Conservation (phyloP, 2,888 invertebrate species). For the Lobophora halterata region DNA sequence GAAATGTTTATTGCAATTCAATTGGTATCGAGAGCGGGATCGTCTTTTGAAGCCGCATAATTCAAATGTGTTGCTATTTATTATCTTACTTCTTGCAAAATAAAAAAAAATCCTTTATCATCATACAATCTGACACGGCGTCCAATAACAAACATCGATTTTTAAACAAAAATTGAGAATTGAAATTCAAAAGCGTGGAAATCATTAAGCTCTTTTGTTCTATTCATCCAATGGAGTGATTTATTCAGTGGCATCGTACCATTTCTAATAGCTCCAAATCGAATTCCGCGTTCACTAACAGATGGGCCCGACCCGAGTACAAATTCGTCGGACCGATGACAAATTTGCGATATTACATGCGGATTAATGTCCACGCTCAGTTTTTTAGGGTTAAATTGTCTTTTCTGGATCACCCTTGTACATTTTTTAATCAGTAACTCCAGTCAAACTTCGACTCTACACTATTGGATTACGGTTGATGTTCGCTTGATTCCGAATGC, state of each 20-base stretch:
- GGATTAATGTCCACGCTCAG: slow-evolving; percentile 77
- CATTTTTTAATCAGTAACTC: slow-evolving; percentile 27
- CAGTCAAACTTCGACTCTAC: slow-evolving; percentile 35
- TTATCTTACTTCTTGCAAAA: neutral
- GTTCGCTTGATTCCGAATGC: slow-evolving; percentile 23
- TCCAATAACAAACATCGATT: too few species aligned
- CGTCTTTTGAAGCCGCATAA: slow-evolving; percentile 4
- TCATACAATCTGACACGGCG: too few species aligned
- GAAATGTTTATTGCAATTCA: slow-evolving; percentile 34
- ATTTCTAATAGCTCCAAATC: slow-evolving; percentile 68
- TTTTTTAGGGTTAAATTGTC: slow-evolving; percentile 81
- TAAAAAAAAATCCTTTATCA: too few species aligned
- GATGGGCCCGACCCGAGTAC: slow-evolving; percentile 53
- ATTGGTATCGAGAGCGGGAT: slow-evolving; percentile 11
- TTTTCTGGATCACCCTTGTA: slow-evolving; percentile 59
- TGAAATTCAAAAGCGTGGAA: slow-evolving; percentile 12
- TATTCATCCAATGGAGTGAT: slow-evolving; percentile 54
- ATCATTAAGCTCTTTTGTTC: slow-evolving; percentile 31
- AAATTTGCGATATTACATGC: slow-evolving; percentile 80
- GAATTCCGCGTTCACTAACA: slow-evolving; percentile 57
- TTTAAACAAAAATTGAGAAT: slow-evolving; percentile 10
- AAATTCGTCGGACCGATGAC: slow-evolving; percentile 68
- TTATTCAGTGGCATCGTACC: slow-evolving; percentile 40
- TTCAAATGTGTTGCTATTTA: too few species aligned
- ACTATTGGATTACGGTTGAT: slow-evolving; percentile 29